Evolutionary conservation across 23 tunicate species (phyloP).

Genomic region (Botrylloides violaceus): DNA sequence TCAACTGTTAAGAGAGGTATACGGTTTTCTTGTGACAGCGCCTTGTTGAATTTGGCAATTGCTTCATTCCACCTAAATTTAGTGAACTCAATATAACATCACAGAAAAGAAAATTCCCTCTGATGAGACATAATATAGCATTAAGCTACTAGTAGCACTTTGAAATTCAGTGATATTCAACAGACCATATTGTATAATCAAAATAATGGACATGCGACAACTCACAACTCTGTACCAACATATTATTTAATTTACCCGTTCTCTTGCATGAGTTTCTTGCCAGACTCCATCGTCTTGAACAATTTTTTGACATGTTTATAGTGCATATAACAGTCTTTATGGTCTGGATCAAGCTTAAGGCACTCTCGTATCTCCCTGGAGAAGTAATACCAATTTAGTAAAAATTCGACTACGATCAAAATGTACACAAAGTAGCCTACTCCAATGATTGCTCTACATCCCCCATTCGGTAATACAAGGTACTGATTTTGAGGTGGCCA

Average conservation of each 20-base stretch:
- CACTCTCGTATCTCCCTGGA: slow-evolving; percentile 91
- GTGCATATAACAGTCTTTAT: slow-evolving; percentile 79
- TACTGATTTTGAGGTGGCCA: slow-evolving; percentile 68
- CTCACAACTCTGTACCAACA: no score
- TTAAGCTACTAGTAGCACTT: no score
- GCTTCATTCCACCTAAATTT: slow-evolving; percentile 71
- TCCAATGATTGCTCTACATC: slow-evolving; percentile 85
- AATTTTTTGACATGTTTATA: slow-evolving; percentile 90
- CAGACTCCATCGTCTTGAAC: slow-evolving; percentile 72
- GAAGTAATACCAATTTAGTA: not conserved
- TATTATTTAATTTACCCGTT: slow-evolving; percentile 53
- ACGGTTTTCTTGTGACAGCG: slow-evolving; percentile 50
- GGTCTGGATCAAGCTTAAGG: slow-evolving; percentile 93
- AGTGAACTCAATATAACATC: no score
- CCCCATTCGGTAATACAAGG: slow-evolving; percentile 72
- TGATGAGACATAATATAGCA: no score
- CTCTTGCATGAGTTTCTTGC: slow-evolving; percentile 46
- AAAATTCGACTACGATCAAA: not conserved
- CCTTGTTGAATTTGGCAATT: slow-evolving; percentile 51
- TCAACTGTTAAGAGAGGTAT: slow-evolving; percentile 41
- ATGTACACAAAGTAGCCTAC: slow-evolving; percentile 20
- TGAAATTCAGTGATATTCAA: no score
- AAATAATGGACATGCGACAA: no score
- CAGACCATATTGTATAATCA: no score
- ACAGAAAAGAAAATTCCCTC: no score